These are phyloP conservation scores for Pachliopta kotzebuea DNA, from an alignment of 2,888 invertebrate genomes.

Conservation along the genomic window DNA sequence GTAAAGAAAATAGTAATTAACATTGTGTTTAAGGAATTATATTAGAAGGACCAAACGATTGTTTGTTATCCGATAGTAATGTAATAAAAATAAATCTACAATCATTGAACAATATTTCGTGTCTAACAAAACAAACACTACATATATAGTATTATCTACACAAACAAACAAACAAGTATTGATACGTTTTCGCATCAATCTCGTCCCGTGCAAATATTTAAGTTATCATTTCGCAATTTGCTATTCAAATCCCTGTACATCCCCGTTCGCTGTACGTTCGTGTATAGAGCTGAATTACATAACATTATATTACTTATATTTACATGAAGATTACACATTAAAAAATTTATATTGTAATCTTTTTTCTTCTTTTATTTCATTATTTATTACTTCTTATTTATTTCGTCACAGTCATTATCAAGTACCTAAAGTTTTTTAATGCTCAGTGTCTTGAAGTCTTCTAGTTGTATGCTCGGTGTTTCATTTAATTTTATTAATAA, in stretches of 20 bases:
- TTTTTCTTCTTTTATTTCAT: no score
- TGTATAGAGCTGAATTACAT: not conserved
- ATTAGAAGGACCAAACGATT: not conserved
- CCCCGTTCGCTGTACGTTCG: slow-evolving; percentile 37
- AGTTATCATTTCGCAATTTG: slow-evolving; percentile 56
- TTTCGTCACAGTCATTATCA: no score
- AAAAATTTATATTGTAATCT: no score
- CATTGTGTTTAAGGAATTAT: not conserved
- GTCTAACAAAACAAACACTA: slow-evolving; percentile 11
- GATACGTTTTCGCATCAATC: slow-evolving; percentile 24
- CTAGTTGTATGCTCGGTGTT: no score
- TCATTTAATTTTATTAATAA: no score
- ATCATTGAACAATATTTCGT: slow-evolving; percentile 11
- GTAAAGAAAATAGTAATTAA: no score
- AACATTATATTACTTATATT: not conserved
- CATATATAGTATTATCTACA: slow-evolving; percentile 9
- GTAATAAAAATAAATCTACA: not conserved
- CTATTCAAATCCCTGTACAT: slow-evolving; percentile 48
- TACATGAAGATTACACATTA: no score
- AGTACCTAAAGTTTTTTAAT: no score
- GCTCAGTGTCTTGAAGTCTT: no score
- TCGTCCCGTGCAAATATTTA: slow-evolving; percentile 50
- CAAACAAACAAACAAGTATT: slow-evolving; percentile 12
- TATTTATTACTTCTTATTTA: no score
- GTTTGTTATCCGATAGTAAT: not conserved